A percentile compares a stretch with the other conserved stretches of the same genome.
Conservation (phyloP, 1,140 invertebrate genomes). For the Listronotus bonariensis region DNA sequence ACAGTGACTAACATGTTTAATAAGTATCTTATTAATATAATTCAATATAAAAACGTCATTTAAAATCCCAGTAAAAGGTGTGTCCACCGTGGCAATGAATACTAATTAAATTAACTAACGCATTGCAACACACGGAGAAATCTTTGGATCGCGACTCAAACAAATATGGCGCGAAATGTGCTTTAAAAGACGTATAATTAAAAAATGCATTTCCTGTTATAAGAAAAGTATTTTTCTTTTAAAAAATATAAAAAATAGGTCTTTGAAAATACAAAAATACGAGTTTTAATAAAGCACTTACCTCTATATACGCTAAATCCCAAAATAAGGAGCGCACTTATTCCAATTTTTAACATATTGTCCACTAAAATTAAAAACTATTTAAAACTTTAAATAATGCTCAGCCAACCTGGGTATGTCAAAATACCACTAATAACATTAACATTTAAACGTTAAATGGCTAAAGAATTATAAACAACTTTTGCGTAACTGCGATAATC, state of each 20-base stretch:
- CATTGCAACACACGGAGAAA: slow-evolving; percentile 27
- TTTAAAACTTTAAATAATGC: neutral
- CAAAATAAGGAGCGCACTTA: slow-evolving; percentile 23
- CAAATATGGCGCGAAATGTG: slow-evolving; percentile 11
- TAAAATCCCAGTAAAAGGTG: slow-evolving; percentile 5
- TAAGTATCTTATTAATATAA: neutral
- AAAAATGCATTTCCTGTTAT: too few relatives aligned
- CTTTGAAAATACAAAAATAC: too few relatives aligned
- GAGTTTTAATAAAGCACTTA: neutral
- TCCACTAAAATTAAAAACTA: neutral
- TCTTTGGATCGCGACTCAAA: slow-evolving; percentile 16
- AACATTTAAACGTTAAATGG: slow-evolving; percentile 7
- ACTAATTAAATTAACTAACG: slow-evolving; percentile 20
- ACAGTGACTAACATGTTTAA: neutral
- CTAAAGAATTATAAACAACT: slow-evolving; percentile 19
- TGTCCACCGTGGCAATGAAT: slow-evolving; percentile 27
- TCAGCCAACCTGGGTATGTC: neutral
- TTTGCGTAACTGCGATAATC: slow-evolving; percentile 21
- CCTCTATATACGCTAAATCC: slow-evolving; percentile 23
- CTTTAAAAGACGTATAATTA: too few relatives aligned
- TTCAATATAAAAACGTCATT: neutral
- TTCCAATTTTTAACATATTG: slow-evolving; percentile 13
- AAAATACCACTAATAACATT: neutral
- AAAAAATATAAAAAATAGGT: too few relatives aligned
- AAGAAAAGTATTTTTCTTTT: too few relatives aligned